A percentile compares a stretch with the other conserved stretches of the same genome.
Conservation (phyloP, 30 jellyfish, hydroid and myxozoan genomes). For the Aurelia coerulea region DNA sequence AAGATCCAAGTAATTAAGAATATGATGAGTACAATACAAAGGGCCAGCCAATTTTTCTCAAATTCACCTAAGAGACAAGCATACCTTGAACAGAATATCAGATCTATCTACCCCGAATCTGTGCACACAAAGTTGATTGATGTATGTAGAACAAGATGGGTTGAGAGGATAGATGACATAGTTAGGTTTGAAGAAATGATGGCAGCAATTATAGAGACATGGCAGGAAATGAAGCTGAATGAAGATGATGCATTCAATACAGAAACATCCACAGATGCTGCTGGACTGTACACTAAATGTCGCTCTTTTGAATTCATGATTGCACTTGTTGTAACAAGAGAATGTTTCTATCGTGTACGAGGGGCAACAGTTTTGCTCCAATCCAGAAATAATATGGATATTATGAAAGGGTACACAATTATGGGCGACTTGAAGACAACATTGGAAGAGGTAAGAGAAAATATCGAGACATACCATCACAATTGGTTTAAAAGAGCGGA, state of each 20-base stretch:
- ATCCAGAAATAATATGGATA: slow-evolving; percentile 20
- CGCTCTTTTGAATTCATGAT: not conserved
- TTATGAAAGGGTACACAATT: slow-evolving; percentile 15
- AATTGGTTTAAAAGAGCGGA: slow-evolving; percentile 17
- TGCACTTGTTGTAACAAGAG: slow-evolving; percentile 1
- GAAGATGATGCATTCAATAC: no score
- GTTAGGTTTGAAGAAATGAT: no score
- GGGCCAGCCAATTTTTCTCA: not conserved
- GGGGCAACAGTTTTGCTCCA: slow-evolving; percentile 20
- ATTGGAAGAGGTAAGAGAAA: not conserved
- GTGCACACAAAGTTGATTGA: not conserved
- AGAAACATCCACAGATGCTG: no score
- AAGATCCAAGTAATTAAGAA: not conserved
- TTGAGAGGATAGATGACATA: not conserved
- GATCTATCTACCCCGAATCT: not conserved
- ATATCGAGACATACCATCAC: slow-evolving; percentile 13
- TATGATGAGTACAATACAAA: slow-evolving; percentile 38
- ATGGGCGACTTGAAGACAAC: slow-evolving; percentile 20
- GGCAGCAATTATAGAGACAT: no score
- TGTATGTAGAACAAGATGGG: slow-evolving; percentile 7
- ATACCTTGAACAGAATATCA: not conserved
- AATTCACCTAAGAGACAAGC: not conserved
- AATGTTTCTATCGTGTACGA: slow-evolving; percentile 7
- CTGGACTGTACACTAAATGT: not conserved
- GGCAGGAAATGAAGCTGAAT: no score